Conservation (phyloP, 37 sponge, comb jelly and placozoan genomes). For the Spongilla lacustris region DNA sequence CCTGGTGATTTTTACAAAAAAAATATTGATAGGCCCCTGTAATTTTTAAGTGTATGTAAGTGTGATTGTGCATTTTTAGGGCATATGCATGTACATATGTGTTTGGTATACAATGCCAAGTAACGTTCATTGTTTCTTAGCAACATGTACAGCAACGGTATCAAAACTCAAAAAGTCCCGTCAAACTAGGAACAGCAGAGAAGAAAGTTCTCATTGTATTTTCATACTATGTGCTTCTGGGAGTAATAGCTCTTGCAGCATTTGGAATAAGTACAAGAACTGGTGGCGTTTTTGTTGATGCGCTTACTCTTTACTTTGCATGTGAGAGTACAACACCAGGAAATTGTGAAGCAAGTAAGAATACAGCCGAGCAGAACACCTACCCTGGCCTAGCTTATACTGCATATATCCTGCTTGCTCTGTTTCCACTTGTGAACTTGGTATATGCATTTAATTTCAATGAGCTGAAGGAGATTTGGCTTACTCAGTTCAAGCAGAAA, state of each 20-base stretch:
- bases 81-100: no score
- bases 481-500: not conserved
- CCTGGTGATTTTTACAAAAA: no score
- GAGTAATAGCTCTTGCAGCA: not conserved
- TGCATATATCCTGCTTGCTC: conserved; percentile 9
- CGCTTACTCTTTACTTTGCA: not conserved
- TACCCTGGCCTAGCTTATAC: not conserved
- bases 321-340: conserved; percentile 26
- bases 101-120: no score
- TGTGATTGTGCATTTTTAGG: no score
- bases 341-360: conserved; percentile 16
- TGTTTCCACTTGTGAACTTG: conserved; percentile 30
- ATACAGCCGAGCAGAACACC: not conserved
- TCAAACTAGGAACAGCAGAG: conserved; percentile 31
- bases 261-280: not conserved
- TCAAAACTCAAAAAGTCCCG: not conserved
- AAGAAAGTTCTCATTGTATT: conserved; percentile 41
- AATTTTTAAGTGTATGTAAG: no score
- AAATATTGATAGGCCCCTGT: no score
- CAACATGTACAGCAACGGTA: not conserved
- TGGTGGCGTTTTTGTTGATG: not conserved
- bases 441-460: conserved; percentile 6
- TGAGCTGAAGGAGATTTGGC: not conserved
- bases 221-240: conserved; percentile 28
- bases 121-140: not conserved